Conservation (phyloP, 1,140 invertebrate species). For the Megalopta genalis region DNA sequence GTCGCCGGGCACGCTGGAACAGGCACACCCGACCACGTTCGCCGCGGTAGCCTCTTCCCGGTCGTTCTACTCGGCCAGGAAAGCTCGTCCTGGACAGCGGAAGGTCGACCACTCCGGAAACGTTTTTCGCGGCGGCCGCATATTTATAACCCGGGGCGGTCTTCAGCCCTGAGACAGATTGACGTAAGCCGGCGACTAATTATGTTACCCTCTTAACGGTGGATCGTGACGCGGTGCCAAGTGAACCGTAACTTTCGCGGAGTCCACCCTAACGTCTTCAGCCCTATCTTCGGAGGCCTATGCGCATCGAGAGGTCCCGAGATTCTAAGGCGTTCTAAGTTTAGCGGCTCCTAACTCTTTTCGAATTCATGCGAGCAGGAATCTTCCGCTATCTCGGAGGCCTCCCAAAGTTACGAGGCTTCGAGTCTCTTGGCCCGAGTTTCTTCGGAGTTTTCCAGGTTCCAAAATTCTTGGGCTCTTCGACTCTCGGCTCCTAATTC, state of each 20-base stretch:
- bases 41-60: background rate
- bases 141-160: conserved; percentile 39
- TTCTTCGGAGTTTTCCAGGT: too few relatives aligned
- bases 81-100: background rate
- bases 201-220: conserved; percentile 48
- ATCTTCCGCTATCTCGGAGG: background rate
- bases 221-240: conserved; percentile 33
- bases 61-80: background rate
- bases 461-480: too few relatives aligned
- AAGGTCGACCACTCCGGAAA: background rate
- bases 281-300: background rate
- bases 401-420: background rate
- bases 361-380: background rate
- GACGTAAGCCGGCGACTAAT: conserved; percentile 55
- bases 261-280: background rate
- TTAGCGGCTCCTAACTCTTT: background rate
- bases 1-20: background rate
- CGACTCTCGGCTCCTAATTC: too few relatives aligned
- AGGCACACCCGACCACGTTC: background rate
- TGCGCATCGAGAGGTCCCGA: background rate
- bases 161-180: conserved; percentile 46
- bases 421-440: background rate
- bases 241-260: conserved; percentile 10
- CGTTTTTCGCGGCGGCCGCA: background rate
- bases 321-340: background rate